Conservation (phyloP, 1,140 invertebrate species). For the Drosophila sp. region DNA sequence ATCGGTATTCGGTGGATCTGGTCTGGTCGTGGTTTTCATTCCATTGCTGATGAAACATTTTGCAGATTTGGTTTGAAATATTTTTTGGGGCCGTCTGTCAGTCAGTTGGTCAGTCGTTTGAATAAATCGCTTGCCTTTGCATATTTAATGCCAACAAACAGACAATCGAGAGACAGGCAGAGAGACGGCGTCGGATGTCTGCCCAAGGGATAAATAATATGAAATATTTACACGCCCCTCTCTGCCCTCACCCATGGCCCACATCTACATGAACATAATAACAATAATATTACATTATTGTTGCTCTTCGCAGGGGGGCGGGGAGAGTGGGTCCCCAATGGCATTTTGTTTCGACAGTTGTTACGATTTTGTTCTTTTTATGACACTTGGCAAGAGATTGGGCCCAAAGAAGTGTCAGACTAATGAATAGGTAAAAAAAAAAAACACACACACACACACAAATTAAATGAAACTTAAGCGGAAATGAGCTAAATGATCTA, state of each 20-base stretch:
- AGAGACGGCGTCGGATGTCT: slow-evolving; percentile 6
- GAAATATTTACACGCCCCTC: slow-evolving; percentile 63
- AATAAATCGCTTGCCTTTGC: slow-evolving; percentile 67
- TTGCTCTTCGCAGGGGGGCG: slow-evolving; percentile 21
- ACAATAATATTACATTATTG: slow-evolving; percentile 57
- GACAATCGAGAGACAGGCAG: slow-evolving; percentile 18
- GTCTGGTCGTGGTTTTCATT: not conserved
- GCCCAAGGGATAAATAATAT: slow-evolving; percentile 67
- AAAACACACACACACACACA: not conserved
- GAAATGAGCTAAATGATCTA: not conserved
- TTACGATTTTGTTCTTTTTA: slow-evolving; percentile 41
- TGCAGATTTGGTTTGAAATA: slow-evolving; percentile 53
- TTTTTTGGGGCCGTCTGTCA: slow-evolving; percentile 52
- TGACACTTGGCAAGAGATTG: slow-evolving; percentile 4
- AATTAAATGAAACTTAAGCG: not conserved
- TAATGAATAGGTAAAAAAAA: slow-evolving; percentile 1
- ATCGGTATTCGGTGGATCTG: not conserved
- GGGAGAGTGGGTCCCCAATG: not conserved
- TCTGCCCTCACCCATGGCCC: not conserved
- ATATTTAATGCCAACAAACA: slow-evolving; percentile 68
- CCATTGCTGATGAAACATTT: slow-evolving; percentile 58
- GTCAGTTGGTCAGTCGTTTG: slow-evolving; percentile 51
- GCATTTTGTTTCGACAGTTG: slow-evolving; percentile 56
- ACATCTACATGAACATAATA: slow-evolving; percentile 45
- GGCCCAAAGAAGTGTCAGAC: slow-evolving; percentile 18